Evolutionary conservation across 2,888 invertebrate species (phyloP).

Genomic region (Torymus auratus): DNA sequence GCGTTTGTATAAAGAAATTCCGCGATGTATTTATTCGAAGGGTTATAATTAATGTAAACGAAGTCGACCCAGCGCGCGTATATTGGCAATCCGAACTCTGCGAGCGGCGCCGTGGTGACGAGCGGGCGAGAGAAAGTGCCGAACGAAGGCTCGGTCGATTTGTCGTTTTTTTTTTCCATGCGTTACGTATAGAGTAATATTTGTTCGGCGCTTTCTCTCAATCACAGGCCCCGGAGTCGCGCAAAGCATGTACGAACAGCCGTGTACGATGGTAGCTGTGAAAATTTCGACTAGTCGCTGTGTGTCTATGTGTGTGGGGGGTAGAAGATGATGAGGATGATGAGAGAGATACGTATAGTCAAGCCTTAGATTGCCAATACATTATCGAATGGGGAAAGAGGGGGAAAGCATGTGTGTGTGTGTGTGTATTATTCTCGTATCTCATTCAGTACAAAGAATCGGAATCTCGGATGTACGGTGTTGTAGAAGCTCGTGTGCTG

Average conservation of each 20-base stretch:
- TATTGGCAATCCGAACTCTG: slow-evolving; percentile 31
- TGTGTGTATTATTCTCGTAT: slow-evolving; percentile 6
- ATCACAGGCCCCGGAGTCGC: no score
- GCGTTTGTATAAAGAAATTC: slow-evolving; percentile 20
- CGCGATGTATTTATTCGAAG: slow-evolving; percentile 42
- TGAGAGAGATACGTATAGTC: slow-evolving; percentile 11
- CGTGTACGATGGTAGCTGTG: slow-evolving; percentile 16
- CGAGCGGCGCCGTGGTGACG: background rate
- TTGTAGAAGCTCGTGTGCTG: no score
- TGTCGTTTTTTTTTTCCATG: background rate
- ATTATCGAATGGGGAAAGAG: slow-evolving; percentile 7
- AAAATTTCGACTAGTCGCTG: slow-evolving; percentile 53
- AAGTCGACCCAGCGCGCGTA: no score
- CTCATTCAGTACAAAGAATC: slow-evolving; percentile 52
- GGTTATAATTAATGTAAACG: slow-evolving; percentile 22
- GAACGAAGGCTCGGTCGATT: background rate
- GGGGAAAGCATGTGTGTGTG: background rate
- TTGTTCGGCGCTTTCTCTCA: background rate
- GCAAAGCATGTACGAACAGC: no score
- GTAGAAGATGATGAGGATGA: no score
- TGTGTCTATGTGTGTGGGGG: background rate
- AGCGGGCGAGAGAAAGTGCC: background rate
- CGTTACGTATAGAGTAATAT: background rate
- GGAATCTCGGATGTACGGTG: slow-evolving; percentile 11
- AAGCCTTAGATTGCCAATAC: slow-evolving; percentile 43